phyloP scores from a whole-genome alignment of 2,888 invertebrate genomes.

The Xylota segnis region DNA sequence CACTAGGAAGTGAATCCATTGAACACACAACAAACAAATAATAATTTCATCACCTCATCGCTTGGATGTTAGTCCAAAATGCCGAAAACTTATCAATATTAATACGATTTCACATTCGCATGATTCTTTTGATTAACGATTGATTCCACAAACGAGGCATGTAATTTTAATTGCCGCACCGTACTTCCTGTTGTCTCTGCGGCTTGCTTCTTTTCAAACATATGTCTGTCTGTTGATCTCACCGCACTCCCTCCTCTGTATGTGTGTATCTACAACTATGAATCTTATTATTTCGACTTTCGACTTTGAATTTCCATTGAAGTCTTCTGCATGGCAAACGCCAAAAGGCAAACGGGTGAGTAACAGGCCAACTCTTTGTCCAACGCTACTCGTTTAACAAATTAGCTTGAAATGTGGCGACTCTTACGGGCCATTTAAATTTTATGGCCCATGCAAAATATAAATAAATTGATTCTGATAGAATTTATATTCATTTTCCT shows the following conservation, averaged over 20 bases:
- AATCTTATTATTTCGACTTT: conserved; percentile 60
- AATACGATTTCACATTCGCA: background rate
- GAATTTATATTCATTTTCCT: conserved; percentile 38
- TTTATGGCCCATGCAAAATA: conserved; percentile 71
- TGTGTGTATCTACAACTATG: conserved; percentile 51
- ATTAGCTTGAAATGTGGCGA: conserved; percentile 83
- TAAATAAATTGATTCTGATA: conserved; percentile 76
- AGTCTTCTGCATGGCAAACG: conserved; percentile 39
- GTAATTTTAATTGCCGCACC: conserved; percentile 70
- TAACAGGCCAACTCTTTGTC: conserved; percentile 72
- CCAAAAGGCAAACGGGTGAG: conserved; percentile 23
- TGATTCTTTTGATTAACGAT: conserved; percentile 50
- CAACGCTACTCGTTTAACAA: conserved; percentile 78
- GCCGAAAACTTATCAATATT: background rate
- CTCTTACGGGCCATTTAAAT: conserved; percentile 73
- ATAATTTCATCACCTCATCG: background rate
- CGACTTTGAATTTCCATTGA: conserved; percentile 47
- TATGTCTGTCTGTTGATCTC: background rate
- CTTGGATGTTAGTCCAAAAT: background rate
- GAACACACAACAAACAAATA: background rate
- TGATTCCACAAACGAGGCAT: conserved; percentile 48
- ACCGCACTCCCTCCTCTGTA: conserved; percentile 8
- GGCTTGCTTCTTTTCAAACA: background rate
- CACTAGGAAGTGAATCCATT: too few relatives aligned
- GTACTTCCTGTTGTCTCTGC: conserved; percentile 41